Evolutionary conservation across 2,888 invertebrate species (phyloP).

Genomic region (Heliconius ismenius): DNA sequence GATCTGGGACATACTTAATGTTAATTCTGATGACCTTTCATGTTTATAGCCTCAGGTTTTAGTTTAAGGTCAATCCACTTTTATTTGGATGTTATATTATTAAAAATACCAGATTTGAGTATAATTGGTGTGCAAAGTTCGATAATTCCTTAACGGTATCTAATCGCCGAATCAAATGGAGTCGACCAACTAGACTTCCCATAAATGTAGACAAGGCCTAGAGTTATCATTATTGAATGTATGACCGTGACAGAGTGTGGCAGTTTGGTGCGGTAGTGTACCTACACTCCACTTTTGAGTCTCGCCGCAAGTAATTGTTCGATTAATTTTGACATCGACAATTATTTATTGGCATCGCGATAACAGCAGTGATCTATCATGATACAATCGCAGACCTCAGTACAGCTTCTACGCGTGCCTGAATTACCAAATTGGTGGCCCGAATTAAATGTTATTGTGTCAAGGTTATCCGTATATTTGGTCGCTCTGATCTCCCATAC

Average conservation of each 20-base stretch:
- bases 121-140: constrained; percentile 56
- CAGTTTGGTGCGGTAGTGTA: constrained; percentile 14
- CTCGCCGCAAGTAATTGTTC: constrained; percentile 35
- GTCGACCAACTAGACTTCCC: constrained; percentile 37
- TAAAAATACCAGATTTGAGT: constrained; percentile 58
- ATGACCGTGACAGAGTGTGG: constrained; percentile 35
- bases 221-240: constrained; percentile 33
- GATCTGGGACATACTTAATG: constrained; percentile 72
- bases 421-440: constrained; percentile 68
- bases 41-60: constrained; percentile 67
- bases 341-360: constrained; percentile 41
- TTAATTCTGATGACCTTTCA: constrained; percentile 75
- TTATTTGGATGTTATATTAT: constrained; percentile 56
- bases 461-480: constrained; percentile 60
- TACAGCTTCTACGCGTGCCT: constrained; percentile 59
- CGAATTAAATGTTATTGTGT: constrained; percentile 77
- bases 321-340: constrained; percentile 40
- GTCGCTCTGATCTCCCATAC: constrained; percentile 55
- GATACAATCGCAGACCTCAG: constrained; percentile 56
- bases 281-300: constrained; percentile 6
- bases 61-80: constrained; percentile 71
- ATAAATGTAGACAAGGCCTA: constrained; percentile 40
- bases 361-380: constrained; percentile 52
- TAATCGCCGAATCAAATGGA: constrained; percentile 34
- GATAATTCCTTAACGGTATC: constrained; percentile 47